phyloP scores from a whole-genome alignment of 1,140 invertebrate species.

The Magallana ariakensis region DNA sequence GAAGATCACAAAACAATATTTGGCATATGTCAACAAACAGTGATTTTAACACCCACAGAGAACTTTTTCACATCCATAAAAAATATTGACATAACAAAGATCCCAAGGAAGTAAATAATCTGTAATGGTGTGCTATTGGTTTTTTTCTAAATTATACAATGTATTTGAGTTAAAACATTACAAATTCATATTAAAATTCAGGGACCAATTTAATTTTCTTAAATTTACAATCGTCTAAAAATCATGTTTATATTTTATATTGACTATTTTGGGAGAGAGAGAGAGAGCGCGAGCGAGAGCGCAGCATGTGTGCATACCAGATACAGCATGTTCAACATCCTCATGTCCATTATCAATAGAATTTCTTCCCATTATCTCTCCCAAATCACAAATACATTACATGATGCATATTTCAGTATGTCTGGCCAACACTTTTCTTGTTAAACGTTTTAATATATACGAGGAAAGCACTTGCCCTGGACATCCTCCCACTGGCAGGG shows the following conservation, averaged over 20 bases:
- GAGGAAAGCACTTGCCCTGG: background rate
- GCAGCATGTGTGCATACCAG: background rate
- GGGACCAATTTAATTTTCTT: too few relatives aligned
- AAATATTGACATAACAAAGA: background rate
- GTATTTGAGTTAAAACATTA: background rate
- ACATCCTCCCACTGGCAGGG: background rate
- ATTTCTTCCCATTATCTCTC: background rate
- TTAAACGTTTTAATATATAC: background rate
- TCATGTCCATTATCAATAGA: constrained; percentile 9
- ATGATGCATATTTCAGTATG: too few relatives aligned
- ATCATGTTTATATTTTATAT: too few relatives aligned
- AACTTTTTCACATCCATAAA: background rate
- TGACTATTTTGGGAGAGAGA: too few relatives aligned
- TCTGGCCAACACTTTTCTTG: too few relatives aligned
- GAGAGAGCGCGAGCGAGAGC: too few relatives aligned
- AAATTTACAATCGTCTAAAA: too few relatives aligned
- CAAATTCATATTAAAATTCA: too few relatives aligned
- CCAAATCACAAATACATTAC: too few relatives aligned
- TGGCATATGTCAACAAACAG: constrained; percentile 9
- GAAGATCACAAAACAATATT: background rate
- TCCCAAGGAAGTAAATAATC: background rate
- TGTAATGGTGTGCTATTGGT: background rate
- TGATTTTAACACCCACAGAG: constrained; percentile 17
- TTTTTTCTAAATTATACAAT: background rate
- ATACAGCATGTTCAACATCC: background rate